Base-by-base conservation (phyloP, 1,140 invertebrate species). In the Aphelinus atriplicis region DNA sequence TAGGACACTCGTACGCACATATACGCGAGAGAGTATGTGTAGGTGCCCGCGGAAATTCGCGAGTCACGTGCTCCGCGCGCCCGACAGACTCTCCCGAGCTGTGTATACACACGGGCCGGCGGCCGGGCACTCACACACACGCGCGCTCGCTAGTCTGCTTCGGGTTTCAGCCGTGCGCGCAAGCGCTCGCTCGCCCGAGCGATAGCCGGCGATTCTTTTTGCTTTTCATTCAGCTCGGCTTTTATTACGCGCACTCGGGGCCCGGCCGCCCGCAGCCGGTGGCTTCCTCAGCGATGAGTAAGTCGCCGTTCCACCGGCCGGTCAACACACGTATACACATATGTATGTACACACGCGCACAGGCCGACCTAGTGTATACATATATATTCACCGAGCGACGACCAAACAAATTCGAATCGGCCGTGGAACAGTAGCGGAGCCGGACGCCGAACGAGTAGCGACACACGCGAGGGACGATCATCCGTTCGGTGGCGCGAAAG, bases 21-120 rank as follows among this genome's bases (percentile, higher is more conserved):
- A 48, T 53, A 7, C 5, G 43, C 47, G 47, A 3, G 42, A n/a
- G 4, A n/a, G 46, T 51, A 56, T 51, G 43, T 3, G 53, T 43
- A n/a, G 48, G 57, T 51, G 66, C 42, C 46, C 57, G 70, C 72
- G 56, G 46, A 72, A 75, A 75, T 71, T 73, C 69, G n/a, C 77
- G 63, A 73, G 76, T 78, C 80, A 80, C 80, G 78, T 77, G 78
- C 76, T 77, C 45, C 9, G 26, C 26, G 26, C 26, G 26, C 26
- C 26, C 26, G 26, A 26, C 26, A 26, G 26, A 26, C 26, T 26
- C 26, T 26, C 26, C 26, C 26, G 26, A 26, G 26, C 71, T 76
- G 9, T 61, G 45, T 72, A 60, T 56, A 69, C 53, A 45, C 3
- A n/a, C 46, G 53, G 43, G 26, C 26, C 26, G 26, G 26, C 26